Base-by-base conservation (phyloP, 2,888 invertebrate species). In the Syrista parreyssii region DNA sequence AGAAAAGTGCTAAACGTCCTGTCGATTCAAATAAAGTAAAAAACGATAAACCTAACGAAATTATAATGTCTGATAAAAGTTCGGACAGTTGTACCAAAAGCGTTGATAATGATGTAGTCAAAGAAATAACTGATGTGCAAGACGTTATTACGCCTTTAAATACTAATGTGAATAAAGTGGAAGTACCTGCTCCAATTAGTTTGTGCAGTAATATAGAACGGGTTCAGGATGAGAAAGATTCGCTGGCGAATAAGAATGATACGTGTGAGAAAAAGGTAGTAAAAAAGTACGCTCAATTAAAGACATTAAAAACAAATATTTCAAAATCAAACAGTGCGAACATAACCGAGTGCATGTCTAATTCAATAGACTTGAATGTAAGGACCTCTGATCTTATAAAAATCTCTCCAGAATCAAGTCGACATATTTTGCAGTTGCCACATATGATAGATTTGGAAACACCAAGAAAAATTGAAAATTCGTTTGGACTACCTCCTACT, bases 261-360 rank as follows among this genome's bases (percentile, higher is more conserved):
- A 23, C 12, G 34, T 68, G 4, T 4, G 86, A 84, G 1, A 86
- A 85, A 31, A 86, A 81, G 34, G 79, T 79, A 0, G 83, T 86
- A 4, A 90, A 88, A 69, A 90, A 90, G 40, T 90, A 90, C 73
- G 90, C 84, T 0, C 86, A 86, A 68, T 76, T 90, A 12, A 89
- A 86, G 79, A 89, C 89, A 0, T 83, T 89, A 23, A 84, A 84
- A 9, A 89, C 87, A 0, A 88, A 83, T 74, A 81, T 89, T 6
- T 86, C 83, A n/a, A 87, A 74, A 33, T 32, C 34, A 31, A 72
- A 32, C 12, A 68, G 68, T n/a, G 23, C 32, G 32, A 36, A 68
- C 9, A 30, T 55, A n/a, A 74, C 32, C 33, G 73, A 74, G 23
- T 73, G 33, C 68, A 55, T 68, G 32, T 33, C 36, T 73, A 81